Conservation (phyloP, 2,888 invertebrate genomes). For the Zaprionus bogoriensis region DNA sequence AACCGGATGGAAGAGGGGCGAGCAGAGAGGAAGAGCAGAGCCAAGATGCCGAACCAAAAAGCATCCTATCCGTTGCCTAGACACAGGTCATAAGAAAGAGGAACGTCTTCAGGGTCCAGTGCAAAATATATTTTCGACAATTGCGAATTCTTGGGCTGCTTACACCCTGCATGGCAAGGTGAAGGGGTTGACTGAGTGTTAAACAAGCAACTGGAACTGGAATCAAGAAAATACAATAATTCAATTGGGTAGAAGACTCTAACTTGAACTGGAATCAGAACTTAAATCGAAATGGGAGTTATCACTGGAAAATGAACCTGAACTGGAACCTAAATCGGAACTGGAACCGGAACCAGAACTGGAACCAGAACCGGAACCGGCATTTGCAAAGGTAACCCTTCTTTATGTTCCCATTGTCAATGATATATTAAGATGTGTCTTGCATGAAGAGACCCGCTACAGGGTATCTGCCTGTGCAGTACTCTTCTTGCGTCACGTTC, state of each 20-base stretch:
- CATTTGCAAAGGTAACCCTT: neutral
- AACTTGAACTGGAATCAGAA: neutral
- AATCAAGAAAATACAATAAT: too few species aligned
- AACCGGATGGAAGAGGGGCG: neutral
- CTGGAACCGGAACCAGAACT: neutral
- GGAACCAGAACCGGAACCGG: neutral
- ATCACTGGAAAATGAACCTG: neutral
- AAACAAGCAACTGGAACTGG: neutral
- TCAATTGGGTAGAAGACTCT: too few species aligned
- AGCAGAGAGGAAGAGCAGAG: neutral
- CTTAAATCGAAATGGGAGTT: neutral
- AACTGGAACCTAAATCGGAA: neutral
- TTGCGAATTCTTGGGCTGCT: conserved; percentile 1
- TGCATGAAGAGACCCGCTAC: neutral
- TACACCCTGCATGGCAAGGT: neutral
- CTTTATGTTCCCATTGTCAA: too few species aligned
- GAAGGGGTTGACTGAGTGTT: neutral
- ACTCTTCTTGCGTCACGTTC: neutral
- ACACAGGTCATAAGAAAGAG: too few species aligned
- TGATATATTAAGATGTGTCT: too few species aligned
- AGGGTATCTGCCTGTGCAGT: neutral
- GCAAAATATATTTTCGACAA: conserved; percentile 5
- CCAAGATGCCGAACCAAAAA: neutral
- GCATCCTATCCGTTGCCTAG: conserved; percentile 1
- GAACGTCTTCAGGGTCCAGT: neutral